Evolutionary conservation across 2,113 vertebrate genomes (phyloP).

Genomic region (Psephotus haematonotus): DNA sequence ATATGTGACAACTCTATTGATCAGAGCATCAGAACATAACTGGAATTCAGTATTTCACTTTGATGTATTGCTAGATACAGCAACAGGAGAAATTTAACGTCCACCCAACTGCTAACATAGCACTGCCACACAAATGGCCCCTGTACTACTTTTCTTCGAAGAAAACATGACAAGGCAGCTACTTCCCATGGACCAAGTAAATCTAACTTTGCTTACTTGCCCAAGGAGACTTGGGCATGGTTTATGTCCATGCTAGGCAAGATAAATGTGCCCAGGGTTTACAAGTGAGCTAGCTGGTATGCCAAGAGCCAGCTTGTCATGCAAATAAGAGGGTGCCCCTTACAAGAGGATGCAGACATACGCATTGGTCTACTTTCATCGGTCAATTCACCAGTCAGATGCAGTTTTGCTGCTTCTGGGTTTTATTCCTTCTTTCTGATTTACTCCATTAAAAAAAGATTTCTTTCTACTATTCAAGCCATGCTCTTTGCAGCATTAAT

Average conservation of each 20-base stretch:
- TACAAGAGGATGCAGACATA: neutral
- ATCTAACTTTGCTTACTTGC: neutral
- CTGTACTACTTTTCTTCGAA: neutral
- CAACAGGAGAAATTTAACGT: neutral
- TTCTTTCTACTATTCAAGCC: neutral
- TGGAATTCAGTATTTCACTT: neutral
- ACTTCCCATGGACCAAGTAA: neutral
- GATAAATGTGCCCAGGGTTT: neutral
- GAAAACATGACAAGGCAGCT: neutral
- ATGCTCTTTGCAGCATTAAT: neutral
- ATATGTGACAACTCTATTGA: neutral
- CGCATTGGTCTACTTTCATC: neutral
- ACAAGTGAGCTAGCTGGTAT: neutral
- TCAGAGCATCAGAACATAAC: neutral
- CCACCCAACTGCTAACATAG: neutral
- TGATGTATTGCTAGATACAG: neutral
- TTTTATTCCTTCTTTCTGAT: neutral
- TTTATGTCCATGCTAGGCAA: neutral
- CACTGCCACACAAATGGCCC: neutral
- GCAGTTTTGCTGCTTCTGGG: neutral
- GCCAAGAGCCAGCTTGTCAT: conserved; percentile 17
- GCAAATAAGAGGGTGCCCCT: neutral
- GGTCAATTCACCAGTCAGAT: neutral
- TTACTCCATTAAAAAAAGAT: neutral
- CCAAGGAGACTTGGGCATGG: neutral